Evolutionary conservation across 1,140 invertebrate genomes (phyloP).

Genomic region (Diprion similis): DNA sequence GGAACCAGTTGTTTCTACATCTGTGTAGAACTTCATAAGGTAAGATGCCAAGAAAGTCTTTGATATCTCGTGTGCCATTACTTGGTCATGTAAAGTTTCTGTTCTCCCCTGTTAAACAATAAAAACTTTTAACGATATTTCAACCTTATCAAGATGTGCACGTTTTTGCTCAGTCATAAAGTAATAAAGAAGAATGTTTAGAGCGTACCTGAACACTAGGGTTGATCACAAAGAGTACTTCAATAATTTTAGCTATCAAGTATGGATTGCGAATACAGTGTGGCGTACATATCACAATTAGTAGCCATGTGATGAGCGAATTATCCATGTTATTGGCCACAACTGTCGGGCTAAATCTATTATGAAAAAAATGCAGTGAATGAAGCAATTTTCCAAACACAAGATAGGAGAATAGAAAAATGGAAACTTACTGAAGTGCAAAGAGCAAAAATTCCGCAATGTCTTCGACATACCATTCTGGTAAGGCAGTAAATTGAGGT

Average conservation of each 20-base stretch:
- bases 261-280: conserved; percentile 95
- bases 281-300: conserved; percentile 88
- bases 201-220: conserved; percentile 79
- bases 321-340: conserved; percentile 82
- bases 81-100: conserved; percentile 66
- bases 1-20: conserved; percentile 97
- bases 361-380: conserved; percentile 39
- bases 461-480: conserved; percentile 97
- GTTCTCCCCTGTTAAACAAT: conserved; percentile 63
- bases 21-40: conserved; percentile 98
- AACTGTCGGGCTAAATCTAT: conserved; percentile 78
- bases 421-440: conserved; percentile 81
- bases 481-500: conserved; percentile 84
- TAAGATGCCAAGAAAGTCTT: conserved; percentile 82
- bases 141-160: neutral
- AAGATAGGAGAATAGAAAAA: conserved; percentile 2
- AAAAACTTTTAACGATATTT: conserved; percentile 16
- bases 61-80: conserved; percentile 89
- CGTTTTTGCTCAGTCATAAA: neutral
- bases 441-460: conserved; percentile 95
- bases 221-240: conserved; percentile 93
- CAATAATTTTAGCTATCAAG: conserved; percentile 92
- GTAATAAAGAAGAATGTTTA: neutral
- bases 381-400: conserved; percentile 15
- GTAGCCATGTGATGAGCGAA: conserved; percentile 85